phyloP scores from a whole-genome alignment of 2,888 invertebrate genomes.

The Poecilus cupreus region DNA sequence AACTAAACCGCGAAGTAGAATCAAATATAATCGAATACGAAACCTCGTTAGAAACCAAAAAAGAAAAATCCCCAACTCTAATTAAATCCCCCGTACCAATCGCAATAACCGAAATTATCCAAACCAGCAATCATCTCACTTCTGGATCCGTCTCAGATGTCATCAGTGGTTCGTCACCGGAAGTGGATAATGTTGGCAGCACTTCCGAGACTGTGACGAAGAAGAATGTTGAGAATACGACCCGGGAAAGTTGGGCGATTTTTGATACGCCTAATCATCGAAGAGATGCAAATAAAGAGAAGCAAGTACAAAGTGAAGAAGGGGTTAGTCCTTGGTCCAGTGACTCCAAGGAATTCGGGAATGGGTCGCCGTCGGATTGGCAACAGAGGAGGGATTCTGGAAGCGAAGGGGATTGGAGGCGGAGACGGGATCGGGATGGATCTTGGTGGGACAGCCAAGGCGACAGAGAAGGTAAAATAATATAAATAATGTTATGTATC shows the following conservation, averaged over 20 bases:
- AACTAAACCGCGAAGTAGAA: constrained; percentile 55
- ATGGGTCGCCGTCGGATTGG: constrained; percentile 73
- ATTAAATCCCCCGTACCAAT: constrained; percentile 73
- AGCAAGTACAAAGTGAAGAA: constrained; percentile 71
- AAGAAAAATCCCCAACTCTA: constrained; percentile 58
- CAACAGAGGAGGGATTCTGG: constrained; percentile 72
- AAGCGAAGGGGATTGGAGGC: constrained; percentile 72
- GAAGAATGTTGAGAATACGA: constrained; percentile 69
- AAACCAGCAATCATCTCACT: constrained; percentile 70
- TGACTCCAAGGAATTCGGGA: constrained; percentile 80
- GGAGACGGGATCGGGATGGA: constrained; percentile 70
- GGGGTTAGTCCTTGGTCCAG: constrained; percentile 86
- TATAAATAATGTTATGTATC: not conserved
- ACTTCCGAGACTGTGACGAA: constrained; percentile 69
- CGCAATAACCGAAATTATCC: constrained; percentile 69
- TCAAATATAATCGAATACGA: constrained; percentile 60
- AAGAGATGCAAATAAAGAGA: constrained; percentile 67
- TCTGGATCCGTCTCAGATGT: constrained; percentile 80
- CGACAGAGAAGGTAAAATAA: constrained; percentile 67
- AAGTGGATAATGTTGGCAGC: constrained; percentile 74
- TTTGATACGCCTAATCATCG: constrained; percentile 73
- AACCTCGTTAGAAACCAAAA: constrained; percentile 52
- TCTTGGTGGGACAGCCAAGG: constrained; percentile 73
- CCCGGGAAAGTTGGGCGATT: constrained; percentile 77
- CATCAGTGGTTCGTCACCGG: constrained; percentile 79